Conservation (phyloP, 2,797 vertebrate genomes). For the Sarcoramphus papa region DNA sequence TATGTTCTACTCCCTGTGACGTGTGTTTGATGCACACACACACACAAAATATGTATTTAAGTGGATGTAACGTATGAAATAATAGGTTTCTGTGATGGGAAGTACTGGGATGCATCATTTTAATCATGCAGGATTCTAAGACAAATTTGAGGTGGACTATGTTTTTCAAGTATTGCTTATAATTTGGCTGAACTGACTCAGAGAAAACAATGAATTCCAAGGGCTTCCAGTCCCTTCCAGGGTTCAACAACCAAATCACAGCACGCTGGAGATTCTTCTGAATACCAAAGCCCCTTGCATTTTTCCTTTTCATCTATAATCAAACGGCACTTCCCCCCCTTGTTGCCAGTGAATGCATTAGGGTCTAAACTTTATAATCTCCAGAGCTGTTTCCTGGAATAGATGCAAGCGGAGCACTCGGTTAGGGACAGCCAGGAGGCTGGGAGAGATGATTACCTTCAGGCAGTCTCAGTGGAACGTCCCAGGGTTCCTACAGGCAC, state of each 20-base stretch:
- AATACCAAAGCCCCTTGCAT: background rate
- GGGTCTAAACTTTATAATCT: background rate
- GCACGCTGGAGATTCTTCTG: background rate
- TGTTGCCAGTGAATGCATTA: background rate
- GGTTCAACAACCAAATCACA: background rate
- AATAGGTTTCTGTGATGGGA: background rate
- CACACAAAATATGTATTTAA: background rate
- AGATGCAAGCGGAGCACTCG: background rate
- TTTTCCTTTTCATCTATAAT: background rate
- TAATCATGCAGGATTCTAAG: background rate
- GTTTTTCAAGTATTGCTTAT: background rate
- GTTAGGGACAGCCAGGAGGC: slow-evolving; percentile 7
- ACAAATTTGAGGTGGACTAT: background rate
- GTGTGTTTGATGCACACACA: background rate
- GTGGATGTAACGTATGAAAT: background rate
- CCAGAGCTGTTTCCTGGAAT: background rate
- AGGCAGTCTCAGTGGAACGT: background rate
- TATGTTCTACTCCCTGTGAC: background rate
- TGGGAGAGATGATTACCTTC: slow-evolving; percentile 15
- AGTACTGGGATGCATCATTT: background rate
- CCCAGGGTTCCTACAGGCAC: background rate
- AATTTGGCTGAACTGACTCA: background rate
- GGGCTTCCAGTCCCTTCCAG: background rate
- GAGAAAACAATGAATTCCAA: background rate
- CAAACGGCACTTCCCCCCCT: background rate